phyloP scores from a whole-genome alignment of 1,140 invertebrate species.

The Neodiprion virginianus region DNA sequence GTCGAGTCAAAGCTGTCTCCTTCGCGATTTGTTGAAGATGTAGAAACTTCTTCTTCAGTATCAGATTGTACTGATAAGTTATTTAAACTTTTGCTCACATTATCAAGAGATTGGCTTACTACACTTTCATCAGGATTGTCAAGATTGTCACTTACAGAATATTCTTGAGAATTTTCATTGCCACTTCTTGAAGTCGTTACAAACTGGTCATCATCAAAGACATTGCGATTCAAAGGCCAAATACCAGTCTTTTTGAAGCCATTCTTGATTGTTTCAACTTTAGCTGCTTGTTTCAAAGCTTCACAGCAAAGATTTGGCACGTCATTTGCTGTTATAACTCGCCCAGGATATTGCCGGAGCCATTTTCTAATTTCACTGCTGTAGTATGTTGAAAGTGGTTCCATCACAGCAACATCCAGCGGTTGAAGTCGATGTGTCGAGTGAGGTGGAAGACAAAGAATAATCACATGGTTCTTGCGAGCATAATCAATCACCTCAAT shows the following conservation, averaged over 20 bases:
- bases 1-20: not conserved
- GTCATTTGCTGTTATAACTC: slow-evolving; percentile 8
- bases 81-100: not conserved
- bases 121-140: slow-evolving; percentile 8
- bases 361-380: slow-evolving; percentile 18
- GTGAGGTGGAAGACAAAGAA: slow-evolving; percentile 53
- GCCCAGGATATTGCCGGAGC: slow-evolving; percentile 1
- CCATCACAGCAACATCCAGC: slow-evolving; percentile 50
- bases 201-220: slow-evolving; percentile 51
- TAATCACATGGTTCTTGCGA: slow-evolving; percentile 43
- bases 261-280: slow-evolving; percentile 48
- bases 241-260: slow-evolving; percentile 52
- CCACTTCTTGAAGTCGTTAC: slow-evolving; percentile 33
- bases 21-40: not conserved
- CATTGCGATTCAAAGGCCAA: slow-evolving; percentile 45
- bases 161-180: slow-evolving; percentile 31
- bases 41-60: slow-evolving; percentile 4
- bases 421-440: slow-evolving; percentile 53
- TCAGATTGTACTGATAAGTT: slow-evolving; percentile 8
- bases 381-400: slow-evolving; percentile 28
- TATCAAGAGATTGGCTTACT: not conserved
- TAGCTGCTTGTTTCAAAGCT: slow-evolving; percentile 46
- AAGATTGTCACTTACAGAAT: not conserved
- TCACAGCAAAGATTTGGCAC: slow-evolving; percentile 40
- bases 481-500: slow-evolving; percentile 47